These are phyloP conservation scores for Bungarus multicinctus DNA, from an alignment of 2,113 vertebrate species.

Conservation along the genomic window DNA sequence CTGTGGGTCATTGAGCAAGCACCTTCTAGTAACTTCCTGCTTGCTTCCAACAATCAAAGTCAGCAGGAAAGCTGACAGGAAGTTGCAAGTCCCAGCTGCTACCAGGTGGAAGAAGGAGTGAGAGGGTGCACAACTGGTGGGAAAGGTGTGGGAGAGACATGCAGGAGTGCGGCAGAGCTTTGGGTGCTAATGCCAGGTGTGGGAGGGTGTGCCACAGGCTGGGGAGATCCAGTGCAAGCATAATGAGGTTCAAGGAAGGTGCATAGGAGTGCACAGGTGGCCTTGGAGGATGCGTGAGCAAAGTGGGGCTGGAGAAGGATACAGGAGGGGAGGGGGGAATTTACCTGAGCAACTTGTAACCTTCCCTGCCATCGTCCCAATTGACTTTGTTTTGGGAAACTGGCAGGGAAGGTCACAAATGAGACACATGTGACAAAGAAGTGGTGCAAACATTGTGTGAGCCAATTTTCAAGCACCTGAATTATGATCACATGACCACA, in stretches of 20 bases:
- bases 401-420: not conserved
- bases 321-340: not conserved
- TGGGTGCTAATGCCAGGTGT: not conserved
- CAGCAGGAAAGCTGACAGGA: not conserved
- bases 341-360: not conserved
- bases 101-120: not conserved
- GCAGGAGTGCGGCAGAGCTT: not conserved
- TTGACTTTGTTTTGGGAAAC: not conserved
- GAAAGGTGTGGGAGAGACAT: not conserved
- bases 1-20: not conserved
- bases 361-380: not conserved
- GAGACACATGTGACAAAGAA: not conserved
- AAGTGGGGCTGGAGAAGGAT: not conserved
- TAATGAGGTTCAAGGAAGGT: not conserved
- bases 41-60: not conserved
- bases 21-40: not conserved
- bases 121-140: not conserved
- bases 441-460: not conserved
- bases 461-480: not conserved
- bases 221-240: not conserved
- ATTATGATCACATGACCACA: not conserved
- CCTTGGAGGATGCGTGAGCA: not conserved
- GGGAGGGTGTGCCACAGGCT: not conserved
- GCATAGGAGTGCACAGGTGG: not conserved
- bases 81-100: not conserved